phyloP scores from a whole-genome alignment of 1,140 invertebrate genomes.

The Drosophila lacteicornis region DNA sequence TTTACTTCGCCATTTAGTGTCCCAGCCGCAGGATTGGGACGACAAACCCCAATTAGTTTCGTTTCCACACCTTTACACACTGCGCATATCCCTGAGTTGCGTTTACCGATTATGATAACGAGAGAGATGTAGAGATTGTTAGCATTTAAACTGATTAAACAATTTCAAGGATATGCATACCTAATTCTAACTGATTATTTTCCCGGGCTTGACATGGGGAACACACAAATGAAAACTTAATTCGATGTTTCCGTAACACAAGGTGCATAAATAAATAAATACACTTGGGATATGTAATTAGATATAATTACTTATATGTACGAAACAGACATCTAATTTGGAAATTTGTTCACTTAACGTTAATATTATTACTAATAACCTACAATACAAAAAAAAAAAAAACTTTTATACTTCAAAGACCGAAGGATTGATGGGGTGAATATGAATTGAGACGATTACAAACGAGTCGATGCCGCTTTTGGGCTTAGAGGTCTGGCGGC shows the following conservation, averaged over 20 bases:
- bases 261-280: slow-evolving; percentile 52
- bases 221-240: slow-evolving; percentile 32
- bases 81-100: slow-evolving; percentile 30
- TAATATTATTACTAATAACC: slow-evolving; percentile 53
- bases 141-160: slow-evolving; percentile 71
- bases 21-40: background rate
- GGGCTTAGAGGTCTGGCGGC: slow-evolving; percentile 18
- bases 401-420: slow-evolving; percentile 64
- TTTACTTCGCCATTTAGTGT: slow-evolving; percentile 32
- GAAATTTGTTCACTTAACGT: slow-evolving; percentile 50
- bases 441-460: slow-evolving; percentile 27
- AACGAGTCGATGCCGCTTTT: slow-evolving; percentile 29
- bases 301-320: slow-evolving; percentile 39
- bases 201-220: slow-evolving; percentile 22
- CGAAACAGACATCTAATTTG: slow-evolving; percentile 60
- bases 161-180: slow-evolving; percentile 36
- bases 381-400: slow-evolving; percentile 18
- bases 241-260: slow-evolving; percentile 56
- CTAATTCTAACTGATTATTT: slow-evolving; percentile 33
- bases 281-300: slow-evolving; percentile 18
- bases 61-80: slow-evolving; percentile 14
- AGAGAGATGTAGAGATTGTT: slow-evolving; percentile 84
- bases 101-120: slow-evolving; percentile 51
- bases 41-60: slow-evolving; percentile 2
- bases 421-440: slow-evolving; percentile 43